Evolutionary conservation across 2,888 invertebrate species (phyloP).

Genomic region (Stenurella melanura): DNA sequence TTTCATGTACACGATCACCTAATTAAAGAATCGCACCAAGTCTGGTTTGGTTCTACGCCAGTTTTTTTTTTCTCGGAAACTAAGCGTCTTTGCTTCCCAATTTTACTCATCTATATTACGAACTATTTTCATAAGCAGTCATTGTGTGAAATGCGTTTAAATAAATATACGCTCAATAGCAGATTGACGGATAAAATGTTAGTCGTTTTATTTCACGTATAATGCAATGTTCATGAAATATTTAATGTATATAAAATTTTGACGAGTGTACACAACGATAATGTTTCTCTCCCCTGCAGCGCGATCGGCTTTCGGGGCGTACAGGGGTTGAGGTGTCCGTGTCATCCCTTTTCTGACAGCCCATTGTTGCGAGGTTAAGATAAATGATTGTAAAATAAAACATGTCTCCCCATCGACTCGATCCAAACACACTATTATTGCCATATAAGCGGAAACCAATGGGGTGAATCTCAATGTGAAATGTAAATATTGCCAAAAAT

Average conservation of each 20-base stretch:
- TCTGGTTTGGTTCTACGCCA: no score
- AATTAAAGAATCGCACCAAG: no score
- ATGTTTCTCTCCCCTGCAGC: slow-evolving; percentile 34
- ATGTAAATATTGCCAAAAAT: slow-evolving; percentile 60
- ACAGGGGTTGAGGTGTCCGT: slow-evolving; percentile 66
- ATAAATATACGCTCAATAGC: neutral
- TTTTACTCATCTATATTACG: no score
- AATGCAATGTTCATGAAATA: neutral
- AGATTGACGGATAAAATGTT: neutral
- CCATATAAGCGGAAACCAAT: slow-evolving; percentile 69
- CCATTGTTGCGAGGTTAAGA: slow-evolving; percentile 73
- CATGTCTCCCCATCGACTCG: slow-evolving; percentile 61
- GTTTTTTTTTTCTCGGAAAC: no score
- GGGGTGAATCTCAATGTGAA: slow-evolving; percentile 68
- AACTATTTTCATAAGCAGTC: no score
- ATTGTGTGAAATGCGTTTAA: neutral
- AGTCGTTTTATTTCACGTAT: neutral
- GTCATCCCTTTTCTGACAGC: slow-evolving; percentile 72
- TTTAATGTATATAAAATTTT: slow-evolving; percentile 26
- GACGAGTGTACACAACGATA: slow-evolving; percentile 38
- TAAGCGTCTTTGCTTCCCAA: no score
- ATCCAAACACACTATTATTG: slow-evolving; percentile 67
- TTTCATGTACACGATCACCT: no score
- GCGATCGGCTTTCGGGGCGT: slow-evolving; percentile 39
- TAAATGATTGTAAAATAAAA: slow-evolving; percentile 73